Evolutionary conservation across 1,140 invertebrate genomes (phyloP).

Genomic region (Drosophila busckii): DNA sequence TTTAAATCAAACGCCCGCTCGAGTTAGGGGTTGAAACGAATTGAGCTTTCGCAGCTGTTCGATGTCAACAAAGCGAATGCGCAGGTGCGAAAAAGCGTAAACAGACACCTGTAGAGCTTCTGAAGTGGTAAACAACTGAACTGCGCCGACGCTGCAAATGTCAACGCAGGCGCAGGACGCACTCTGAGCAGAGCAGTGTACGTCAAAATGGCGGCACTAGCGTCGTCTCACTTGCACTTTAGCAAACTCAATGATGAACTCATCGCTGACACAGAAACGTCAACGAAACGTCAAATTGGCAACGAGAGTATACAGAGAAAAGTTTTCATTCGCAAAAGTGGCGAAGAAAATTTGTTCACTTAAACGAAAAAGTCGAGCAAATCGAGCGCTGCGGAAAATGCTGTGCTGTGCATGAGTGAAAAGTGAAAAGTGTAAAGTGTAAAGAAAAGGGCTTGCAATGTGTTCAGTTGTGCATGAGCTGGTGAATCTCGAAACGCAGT

Average conservation of each 20-base stretch:
- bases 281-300: slow-evolving; percentile 39
- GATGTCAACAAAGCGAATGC: slow-evolving; percentile 30
- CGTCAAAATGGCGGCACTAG: not conserved
- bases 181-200: slow-evolving; percentile 26
- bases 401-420: too few species aligned
- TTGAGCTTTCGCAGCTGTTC: slow-evolving; percentile 26
- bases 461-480: too few species aligned
- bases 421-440: too few species aligned
- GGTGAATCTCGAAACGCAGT: too few species aligned
- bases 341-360: slow-evolving; percentile 41
- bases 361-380: slow-evolving; percentile 31
- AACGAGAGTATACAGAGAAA: slow-evolving; percentile 69
- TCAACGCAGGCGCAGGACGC: slow-evolving; percentile 48
- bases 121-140: slow-evolving; percentile 41
- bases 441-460: too few species aligned
- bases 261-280: slow-evolving; percentile 64
- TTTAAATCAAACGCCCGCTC: too few species aligned
- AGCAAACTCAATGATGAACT: slow-evolving; percentile 15
- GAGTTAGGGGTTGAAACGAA: too few species aligned
- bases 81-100: slow-evolving; percentile 47
- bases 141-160: slow-evolving; percentile 38
- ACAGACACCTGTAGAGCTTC: slow-evolving; percentile 59
- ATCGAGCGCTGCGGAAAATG: too few species aligned
- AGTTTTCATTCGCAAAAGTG: slow-evolving; percentile 54
- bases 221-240: slow-evolving; percentile 17